Conservation (phyloP, 2,113 vertebrate species). For the Leucoraja erinaceus region DNA sequence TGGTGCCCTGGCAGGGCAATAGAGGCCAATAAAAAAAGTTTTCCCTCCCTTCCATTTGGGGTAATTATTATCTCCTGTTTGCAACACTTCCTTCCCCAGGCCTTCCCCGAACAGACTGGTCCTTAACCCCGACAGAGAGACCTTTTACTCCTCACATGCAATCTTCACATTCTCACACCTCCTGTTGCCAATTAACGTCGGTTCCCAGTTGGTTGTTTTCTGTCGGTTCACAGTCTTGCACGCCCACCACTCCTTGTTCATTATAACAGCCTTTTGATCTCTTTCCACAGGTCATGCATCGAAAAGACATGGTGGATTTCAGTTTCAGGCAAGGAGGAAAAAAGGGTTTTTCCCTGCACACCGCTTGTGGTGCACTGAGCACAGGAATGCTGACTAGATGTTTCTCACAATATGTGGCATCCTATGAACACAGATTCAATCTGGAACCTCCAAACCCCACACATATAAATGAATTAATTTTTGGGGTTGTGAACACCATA, state of each 20-base stretch:
- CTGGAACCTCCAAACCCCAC: neutral
- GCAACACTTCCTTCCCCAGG: neutral
- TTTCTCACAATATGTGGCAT: neutral
- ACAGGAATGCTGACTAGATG: neutral
- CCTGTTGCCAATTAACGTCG: neutral
- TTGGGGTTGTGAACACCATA: neutral
- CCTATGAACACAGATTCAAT: neutral
- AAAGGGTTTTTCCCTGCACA: neutral
- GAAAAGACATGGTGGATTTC: neutral
- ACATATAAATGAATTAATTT: neutral
- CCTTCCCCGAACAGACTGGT: neutral
- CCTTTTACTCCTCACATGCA: neutral
- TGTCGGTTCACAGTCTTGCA: neutral
- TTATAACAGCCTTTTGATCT: neutral
- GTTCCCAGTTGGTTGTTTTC: neutral
- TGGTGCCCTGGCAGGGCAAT: neutral
- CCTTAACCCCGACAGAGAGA: neutral
- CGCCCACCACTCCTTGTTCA: neutral
- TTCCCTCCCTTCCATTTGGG: neutral
- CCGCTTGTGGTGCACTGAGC: neutral
- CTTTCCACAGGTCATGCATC: neutral
- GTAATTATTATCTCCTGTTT: neutral
- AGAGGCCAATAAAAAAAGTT: neutral
- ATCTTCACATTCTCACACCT: neutral
- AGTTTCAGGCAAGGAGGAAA: neutral